These are phyloP conservation scores for Pluvialis apricaria DNA, from an alignment of 2,113 vertebrate genomes.

Conservation along the genomic window DNA sequence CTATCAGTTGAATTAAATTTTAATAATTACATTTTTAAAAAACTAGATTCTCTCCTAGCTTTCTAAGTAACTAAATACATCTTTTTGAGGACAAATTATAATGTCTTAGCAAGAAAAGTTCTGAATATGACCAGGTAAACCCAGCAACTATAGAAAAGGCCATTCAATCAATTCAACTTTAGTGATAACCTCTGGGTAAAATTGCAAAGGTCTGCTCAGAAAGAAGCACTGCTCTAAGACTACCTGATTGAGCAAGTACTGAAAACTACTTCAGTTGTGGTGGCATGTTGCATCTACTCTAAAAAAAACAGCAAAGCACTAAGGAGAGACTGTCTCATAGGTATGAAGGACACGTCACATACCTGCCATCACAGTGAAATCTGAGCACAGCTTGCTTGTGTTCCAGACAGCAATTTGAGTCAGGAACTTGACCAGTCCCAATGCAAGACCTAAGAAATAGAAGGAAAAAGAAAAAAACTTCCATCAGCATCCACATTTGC, in stretches of 20 bases:
- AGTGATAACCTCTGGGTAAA: background rate
- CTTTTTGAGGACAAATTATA: background rate
- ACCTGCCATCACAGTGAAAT: background rate
- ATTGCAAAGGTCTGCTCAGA: background rate
- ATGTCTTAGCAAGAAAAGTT: background rate
- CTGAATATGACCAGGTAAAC: background rate
- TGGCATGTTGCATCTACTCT: background rate
- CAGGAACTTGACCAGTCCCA: background rate
- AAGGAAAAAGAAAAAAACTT: background rate
- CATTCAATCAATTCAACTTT: background rate
- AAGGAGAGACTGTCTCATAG: background rate
- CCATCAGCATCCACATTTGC: background rate
- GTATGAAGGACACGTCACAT: rapidly evolving
- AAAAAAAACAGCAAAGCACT: background rate
- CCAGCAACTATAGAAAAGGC: background rate
- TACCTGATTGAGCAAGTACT: background rate
- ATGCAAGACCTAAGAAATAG: background rate
- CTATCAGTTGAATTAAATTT: background rate
- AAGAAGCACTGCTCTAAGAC: background rate
- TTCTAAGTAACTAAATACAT: background rate
- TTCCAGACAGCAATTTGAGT: rapidly evolving
- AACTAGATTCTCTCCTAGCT: background rate
- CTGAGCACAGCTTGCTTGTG: background rate
- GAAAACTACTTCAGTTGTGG: background rate
- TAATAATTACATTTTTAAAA: background rate